phyloP scores from a whole-genome alignment of 2,888 invertebrate genomes.

The Tupiocoris notatus region DNA sequence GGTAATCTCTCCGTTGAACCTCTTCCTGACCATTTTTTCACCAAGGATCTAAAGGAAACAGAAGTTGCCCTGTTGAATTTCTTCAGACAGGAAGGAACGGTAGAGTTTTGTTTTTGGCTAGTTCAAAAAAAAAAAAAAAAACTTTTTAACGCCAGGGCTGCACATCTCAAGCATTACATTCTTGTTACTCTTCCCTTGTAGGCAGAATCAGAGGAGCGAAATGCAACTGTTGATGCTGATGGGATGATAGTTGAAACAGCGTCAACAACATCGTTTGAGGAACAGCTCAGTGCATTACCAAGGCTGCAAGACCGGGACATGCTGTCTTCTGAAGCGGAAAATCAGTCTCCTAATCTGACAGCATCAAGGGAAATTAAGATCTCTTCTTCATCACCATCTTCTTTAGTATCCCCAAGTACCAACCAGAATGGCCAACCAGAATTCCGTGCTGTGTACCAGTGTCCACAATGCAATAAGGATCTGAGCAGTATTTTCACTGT shows the following conservation, averaged over 20 bases:
- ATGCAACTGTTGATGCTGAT: slow-evolving; percentile 62
- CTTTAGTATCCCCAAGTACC: neutral
- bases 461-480: slow-evolving; percentile 73
- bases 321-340: neutral
- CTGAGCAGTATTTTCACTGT: slow-evolving; percentile 77
- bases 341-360: neutral
- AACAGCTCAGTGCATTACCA: neutral
- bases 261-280: neutral
- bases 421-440: neutral
- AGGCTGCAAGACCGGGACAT: neutral
- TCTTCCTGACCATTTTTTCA: slow-evolving; percentile 20
- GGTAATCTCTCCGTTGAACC: slow-evolving; percentile 9
- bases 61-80: slow-evolving; percentile 21
- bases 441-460: slow-evolving; percentile 52
- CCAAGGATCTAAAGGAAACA: slow-evolving; percentile 24
- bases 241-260: slow-evolving; percentile 58
- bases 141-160: neutral
- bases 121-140: neutral
- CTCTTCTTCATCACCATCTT: neutral
- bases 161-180: no score
- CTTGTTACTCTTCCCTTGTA: no score
- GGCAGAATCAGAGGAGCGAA: slow-evolving; percentile 53
- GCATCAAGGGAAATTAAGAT: neutral
- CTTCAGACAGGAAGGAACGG: slow-evolving; percentile 37
- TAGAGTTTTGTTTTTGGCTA: no score